A percentile compares a stretch with the other conserved stretches of the same genome.
Evolutionary conservation across 2,113 vertebrate genomes (phyloP).

Genomic region (Leuciscus idus): DNA sequence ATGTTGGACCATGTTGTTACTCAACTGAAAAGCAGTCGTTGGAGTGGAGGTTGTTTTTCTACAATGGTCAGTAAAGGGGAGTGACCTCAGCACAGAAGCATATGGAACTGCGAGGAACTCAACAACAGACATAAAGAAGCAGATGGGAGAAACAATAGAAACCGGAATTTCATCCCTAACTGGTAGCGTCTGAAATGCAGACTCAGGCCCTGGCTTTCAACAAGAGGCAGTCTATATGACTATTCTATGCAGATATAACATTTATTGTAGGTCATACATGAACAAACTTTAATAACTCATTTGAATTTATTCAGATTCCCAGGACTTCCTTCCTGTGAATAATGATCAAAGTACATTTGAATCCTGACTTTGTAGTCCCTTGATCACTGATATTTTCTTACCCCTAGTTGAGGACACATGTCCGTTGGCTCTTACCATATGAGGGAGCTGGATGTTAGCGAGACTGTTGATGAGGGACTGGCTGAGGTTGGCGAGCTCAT

Average conservation of each 20-base stretch:
- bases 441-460: constrained; percentile 97
- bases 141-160: constrained; percentile 66
- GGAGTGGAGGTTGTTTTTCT: constrained; percentile 51
- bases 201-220: constrained; percentile 5
- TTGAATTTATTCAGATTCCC: background rate
- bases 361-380: constrained; percentile 8
- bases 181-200: constrained; percentile 4
- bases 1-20: constrained; percentile 60
- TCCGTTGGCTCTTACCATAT: constrained; percentile 87
- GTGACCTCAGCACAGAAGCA: constrained; percentile 66
- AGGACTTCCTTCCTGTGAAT: background rate
- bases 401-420: background rate
- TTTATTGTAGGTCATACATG: background rate
- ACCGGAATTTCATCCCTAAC: constrained; percentile 28
- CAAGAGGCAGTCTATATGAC: constrained; percentile 1
- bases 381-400: constrained; percentile 25
- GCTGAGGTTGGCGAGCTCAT: constrained; percentile 96
- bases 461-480: constrained; percentile 98
- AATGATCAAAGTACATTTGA: background rate
- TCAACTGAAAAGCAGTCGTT: constrained; percentile 59
- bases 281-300: background rate
- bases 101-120: constrained; percentile 65
- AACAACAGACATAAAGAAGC: constrained; percentile 73
- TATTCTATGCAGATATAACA: background rate
- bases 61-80: constrained; percentile 63